Evolutionary conservation across 1,140 invertebrate genomes (phyloP).

Genomic region (Hylaeus anthracinus): DNA sequence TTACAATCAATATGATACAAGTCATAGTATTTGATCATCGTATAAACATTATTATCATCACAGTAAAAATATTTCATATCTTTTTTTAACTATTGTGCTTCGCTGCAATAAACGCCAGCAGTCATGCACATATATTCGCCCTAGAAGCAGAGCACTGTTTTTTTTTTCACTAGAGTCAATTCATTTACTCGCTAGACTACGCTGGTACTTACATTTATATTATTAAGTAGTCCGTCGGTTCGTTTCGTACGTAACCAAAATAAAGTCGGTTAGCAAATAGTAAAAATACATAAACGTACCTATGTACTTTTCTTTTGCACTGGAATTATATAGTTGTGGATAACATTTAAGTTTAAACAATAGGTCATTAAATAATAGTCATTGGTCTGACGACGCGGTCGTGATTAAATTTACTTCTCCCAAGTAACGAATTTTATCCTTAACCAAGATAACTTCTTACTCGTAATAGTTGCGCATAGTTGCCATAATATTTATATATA

Average conservation of each 20-base stretch:
- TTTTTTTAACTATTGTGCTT: constrained; percentile 70
- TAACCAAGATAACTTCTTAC: constrained; percentile 54
- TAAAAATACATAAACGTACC: constrained; percentile 72
- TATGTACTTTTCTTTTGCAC: constrained; percentile 60
- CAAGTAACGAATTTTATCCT: constrained; percentile 53
- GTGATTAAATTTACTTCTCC: constrained; percentile 62
- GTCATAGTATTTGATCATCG: constrained; percentile 77
- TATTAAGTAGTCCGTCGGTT: constrained; percentile 75
- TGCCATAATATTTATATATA: constrained; percentile 43
- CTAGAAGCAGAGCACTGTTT: constrained; percentile 54
- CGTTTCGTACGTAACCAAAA: constrained; percentile 71
- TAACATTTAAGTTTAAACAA: constrained; percentile 68
- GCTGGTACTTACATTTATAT: constrained; percentile 47
- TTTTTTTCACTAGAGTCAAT: constrained; percentile 65
- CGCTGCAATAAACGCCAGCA: constrained; percentile 53
- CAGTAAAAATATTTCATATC: constrained; percentile 81
- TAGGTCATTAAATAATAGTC: constrained; percentile 75
- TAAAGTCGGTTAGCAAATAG: constrained; percentile 70
- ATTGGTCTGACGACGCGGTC: constrained; percentile 77
- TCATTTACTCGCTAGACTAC: constrained; percentile 58
- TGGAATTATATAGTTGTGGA: constrained; percentile 69
- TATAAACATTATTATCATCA: constrained; percentile 82
- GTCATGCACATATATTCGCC: constrained; percentile 44
- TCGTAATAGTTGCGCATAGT: constrained; percentile 42
- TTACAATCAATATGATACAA: constrained; percentile 73